Percentiles rank a stretch among this genome's conserved stretches.
phyloP scores from a whole-genome alignment of 2,113 vertebrate species.

The Gopherus flavomarginatus region DNA sequence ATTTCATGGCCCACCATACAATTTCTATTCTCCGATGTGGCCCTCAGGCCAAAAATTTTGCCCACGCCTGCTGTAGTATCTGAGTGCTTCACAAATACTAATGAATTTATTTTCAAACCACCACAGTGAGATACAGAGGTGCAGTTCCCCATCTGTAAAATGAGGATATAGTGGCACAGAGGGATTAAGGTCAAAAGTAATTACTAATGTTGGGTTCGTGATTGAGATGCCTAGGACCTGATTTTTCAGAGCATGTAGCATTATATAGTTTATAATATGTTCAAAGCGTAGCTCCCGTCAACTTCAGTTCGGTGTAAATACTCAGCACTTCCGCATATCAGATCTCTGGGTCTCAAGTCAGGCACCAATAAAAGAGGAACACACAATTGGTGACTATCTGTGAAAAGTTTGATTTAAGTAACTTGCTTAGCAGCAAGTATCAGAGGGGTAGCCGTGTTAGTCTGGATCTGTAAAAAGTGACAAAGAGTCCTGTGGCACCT shows the following conservation, averaged over 20 bases:
- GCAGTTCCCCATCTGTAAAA: background rate
- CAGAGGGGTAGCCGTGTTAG: no score
- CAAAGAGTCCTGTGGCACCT: no score
- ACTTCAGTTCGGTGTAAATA: background rate
- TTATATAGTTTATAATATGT: background rate
- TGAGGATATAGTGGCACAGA: background rate
- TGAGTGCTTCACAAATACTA: background rate
- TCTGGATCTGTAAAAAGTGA: no score
- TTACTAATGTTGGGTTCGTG: background rate
- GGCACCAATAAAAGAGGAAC: background rate
- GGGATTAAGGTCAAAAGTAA: background rate
- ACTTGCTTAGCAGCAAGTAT: background rate
- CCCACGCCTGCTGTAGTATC: background rate
- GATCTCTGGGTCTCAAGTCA: background rate
- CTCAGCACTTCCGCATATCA: background rate
- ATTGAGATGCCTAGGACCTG: background rate
- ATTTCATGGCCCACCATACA: no score
- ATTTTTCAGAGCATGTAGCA: background rate
- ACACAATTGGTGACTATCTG: background rate
- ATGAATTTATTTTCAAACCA: background rate
- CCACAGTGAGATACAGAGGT: background rate
- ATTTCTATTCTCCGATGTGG: no score
- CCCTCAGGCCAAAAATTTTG: no score
- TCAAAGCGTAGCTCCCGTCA: background rate
- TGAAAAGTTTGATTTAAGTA: background rate